Base-by-base conservation (phyloP, 2,113 vertebrate genomes). In the Nothocercus nigrocapillus region DNA sequence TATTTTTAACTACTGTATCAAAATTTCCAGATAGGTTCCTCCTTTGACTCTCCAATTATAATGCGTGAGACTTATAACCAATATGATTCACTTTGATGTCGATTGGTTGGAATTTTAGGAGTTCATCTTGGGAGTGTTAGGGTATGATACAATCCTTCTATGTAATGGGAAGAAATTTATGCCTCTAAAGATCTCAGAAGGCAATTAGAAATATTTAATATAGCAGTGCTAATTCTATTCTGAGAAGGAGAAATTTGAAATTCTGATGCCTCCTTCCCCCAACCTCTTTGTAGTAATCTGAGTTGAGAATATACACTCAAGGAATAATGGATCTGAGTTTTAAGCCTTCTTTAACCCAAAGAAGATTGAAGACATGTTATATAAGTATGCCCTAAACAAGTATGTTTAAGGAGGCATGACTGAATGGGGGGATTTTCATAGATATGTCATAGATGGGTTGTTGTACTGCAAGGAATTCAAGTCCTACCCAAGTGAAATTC, bases 71-170 rank as follows among this genome's bases (percentile, higher is more conserved):
- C 58, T 68, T 53, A 21, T 45, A 40, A 18, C 28, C 2, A 1
- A 3, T 42, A 9, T 51, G 51, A 62, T 53, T 51, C 53, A 62
- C 21, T 62, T 45, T 62, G 45, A 40, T 85, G 42, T 27, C 63
- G 42, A 69, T 25, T 45, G 54, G 38, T 24, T 22, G 36, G 63
- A 76, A 45, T 77, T 77, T 81, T 73, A 81, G 18, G 47, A 73
- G 49, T 69, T 88, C 49, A 38, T 13, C 47, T 68, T 45, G 18
- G n/a, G 32, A 2, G 7, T 72, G 30, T 70, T 87, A 66, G 5
- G 3, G 11, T 10, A 0, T 14, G 5, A 28, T 93, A 66, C 25
- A 32, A 61, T 20, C 3, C 0, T 64, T 51, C 30, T 44, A 4
- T 22, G 8, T 76, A 32, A 69, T 4, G 11, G 28, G 13, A 75